Evolutionary conservation across 64 coral and sea anemone species (phyloP), one percentile per base, ranked within the genome.

Genomic region (Actinia tenebrosa): DNA sequence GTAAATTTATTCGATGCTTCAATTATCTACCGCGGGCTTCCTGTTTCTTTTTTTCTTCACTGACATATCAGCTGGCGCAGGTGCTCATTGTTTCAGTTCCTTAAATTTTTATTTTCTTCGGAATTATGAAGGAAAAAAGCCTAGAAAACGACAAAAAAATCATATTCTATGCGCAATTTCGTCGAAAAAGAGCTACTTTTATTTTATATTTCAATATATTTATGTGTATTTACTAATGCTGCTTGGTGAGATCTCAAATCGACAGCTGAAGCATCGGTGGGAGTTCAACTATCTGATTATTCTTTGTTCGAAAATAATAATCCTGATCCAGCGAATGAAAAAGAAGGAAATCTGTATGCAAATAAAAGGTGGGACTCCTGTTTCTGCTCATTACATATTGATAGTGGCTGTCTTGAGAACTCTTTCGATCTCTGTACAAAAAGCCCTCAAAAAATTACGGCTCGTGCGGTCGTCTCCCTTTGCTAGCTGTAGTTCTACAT

Each of bases 301-400:
- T 23, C 69, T 75, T 75, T 75, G 69, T 75, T 14, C 11, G 10
- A 26, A 3, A 11, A 75, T 75, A 37, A 75, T 75, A 37, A 75
- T 13, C n/a, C 27, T 75, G 69, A 42, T 75, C 26, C 69, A 75
- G 69, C 69, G 69, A 75, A 75, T 75, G 1, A 75, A 26, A 25
- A 75, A 75, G 43, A 30, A 75, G 69, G 23, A 75, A 75, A 75
- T 27, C 10, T 25, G 5, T 75, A 75, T 75, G 69, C 11, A 75
- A 75, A 75, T 75, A 26, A 30, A 75, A 75, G 69, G 69, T 15
- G 69, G n/a, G 10, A 26, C 69, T 30, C 13, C 2, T 10, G 69
- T 75, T 75, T 75, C 42, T 42, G 25, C 69, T 75, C 69, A 75
- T 75, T 75, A 75, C 27, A 75, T 75, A 75, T 75, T 75, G 69